These are phyloP conservation scores for Acromyrmex echinatior DNA, from an alignment of 1,140 invertebrate genomes.

Conservation along the genomic window DNA sequence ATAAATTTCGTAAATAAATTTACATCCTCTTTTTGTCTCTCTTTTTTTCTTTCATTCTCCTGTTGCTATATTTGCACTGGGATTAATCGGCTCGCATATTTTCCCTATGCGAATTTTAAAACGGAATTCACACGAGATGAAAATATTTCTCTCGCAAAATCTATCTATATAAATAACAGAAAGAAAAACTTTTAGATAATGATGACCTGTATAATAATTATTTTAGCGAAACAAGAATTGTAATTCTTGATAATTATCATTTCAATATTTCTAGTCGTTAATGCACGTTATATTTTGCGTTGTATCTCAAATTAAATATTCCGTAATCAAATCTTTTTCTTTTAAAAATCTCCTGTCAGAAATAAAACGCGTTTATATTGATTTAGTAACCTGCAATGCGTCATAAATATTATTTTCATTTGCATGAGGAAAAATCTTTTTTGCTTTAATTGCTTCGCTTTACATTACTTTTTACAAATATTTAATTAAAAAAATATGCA, in stretches of 20 bases:
- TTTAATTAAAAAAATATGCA: background rate
- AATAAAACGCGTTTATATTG: constrained; percentile 5
- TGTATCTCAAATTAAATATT: background rate
- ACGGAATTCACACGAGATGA: background rate
- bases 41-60: background rate
- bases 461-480: background rate
- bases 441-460: background rate
- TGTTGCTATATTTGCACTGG: background rate
- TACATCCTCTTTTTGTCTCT: background rate
- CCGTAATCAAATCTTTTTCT: background rate
- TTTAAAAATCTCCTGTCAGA: background rate
- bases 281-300: background rate
- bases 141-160: background rate
- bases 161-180: background rate
- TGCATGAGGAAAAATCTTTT: background rate
- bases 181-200: constrained; percentile 15
- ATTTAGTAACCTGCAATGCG: background rate
- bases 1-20: constrained; percentile 29
- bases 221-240: background rate
- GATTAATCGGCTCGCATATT: constrained; percentile 10
- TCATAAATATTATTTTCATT: background rate
- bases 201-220: background rate
- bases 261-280: background rate
- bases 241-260: constrained; percentile 26
- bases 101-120: constrained; percentile 5